phyloP scores from a whole-genome alignment of 2,888 invertebrate species.

The Lucinisca nassula region DNA sequence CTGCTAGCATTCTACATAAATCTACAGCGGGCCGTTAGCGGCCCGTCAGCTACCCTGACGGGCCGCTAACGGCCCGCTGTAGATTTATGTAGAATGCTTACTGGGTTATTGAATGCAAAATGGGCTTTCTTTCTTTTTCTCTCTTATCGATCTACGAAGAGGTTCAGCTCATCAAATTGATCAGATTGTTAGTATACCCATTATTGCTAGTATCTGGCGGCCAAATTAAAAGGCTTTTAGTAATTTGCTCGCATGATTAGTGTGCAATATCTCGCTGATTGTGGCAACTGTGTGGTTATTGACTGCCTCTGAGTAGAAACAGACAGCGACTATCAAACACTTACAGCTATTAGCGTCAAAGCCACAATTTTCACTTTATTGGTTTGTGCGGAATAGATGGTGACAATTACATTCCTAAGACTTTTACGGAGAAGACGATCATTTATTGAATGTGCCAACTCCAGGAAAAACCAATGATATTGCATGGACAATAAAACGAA shows the following conservation, averaged over 20 bases:
- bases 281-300: slow-evolving; percentile 14
- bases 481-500: too few species aligned
- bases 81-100: too few species aligned
- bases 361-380: slow-evolving; percentile 8
- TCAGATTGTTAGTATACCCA: slow-evolving; percentile 7
- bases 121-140: too few species aligned
- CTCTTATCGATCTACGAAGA: neutral
- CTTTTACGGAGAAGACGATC: neutral
- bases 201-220: slow-evolving; percentile 12
- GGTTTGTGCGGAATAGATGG: slow-evolving; percentile 3
- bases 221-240: slow-evolving; percentile 17
- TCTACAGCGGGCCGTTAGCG: too few species aligned
- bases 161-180: neutral
- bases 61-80: too few species aligned
- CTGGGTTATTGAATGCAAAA: too few species aligned
- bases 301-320: slow-evolving; percentile 1
- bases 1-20: too few species aligned
- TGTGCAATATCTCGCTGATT: slow-evolving; percentile 13
- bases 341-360: slow-evolving; percentile 17
- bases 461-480: too few species aligned
- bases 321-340: slow-evolving; percentile 17
- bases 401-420: slow-evolving; percentile 16
- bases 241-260: slow-evolving; percentile 16
- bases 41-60: too few species aligned
- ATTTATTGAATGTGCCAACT: neutral